phyloP scores from a whole-genome alignment of 2,888 invertebrate species.

The Scaptomyza reducta region DNA sequence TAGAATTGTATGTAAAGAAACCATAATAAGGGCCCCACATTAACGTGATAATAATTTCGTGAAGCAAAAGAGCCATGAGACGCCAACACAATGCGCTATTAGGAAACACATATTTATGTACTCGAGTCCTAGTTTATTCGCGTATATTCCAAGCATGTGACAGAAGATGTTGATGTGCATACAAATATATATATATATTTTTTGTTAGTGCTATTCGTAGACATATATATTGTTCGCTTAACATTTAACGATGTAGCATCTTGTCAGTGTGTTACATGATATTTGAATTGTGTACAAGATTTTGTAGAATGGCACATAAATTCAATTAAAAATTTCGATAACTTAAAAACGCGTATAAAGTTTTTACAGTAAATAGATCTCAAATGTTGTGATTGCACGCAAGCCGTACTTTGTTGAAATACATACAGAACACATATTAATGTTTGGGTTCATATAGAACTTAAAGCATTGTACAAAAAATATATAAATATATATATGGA shows the following conservation, averaged over 20 bases:
- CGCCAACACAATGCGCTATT: constrained; percentile 40
- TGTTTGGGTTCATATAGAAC: not conserved
- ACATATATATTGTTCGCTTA: constrained; percentile 7
- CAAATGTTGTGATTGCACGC: not conserved
- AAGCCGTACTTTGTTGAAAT: not conserved
- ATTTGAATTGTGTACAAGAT: not conserved
- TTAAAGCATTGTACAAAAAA: not conserved
- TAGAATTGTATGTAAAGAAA: constrained; percentile 14
- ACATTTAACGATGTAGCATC: constrained; percentile 8
- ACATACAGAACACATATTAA: not conserved
- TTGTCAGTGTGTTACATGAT: constrained; percentile 3
- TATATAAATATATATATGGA: not conserved
- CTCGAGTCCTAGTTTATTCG: constrained; percentile 7
- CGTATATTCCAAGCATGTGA: not conserved
- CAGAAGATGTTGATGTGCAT: constrained; percentile 7
- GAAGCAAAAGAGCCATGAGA: constrained; percentile 30
- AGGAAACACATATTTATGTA: constrained; percentile 40
- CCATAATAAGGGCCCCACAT: constrained; percentile 51
- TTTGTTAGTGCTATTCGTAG: not conserved
- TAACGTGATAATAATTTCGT: constrained; percentile 31
- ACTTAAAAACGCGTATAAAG: constrained; percentile 14
- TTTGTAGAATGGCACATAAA: not conserved
- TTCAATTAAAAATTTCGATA: not conserved
- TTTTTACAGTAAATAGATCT: constrained; percentile 5
- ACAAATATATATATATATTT: not conserved